Evolutionary conservation across 2,113 vertebrate genomes (phyloP).

Genomic region (Helogale parvula): DNA sequence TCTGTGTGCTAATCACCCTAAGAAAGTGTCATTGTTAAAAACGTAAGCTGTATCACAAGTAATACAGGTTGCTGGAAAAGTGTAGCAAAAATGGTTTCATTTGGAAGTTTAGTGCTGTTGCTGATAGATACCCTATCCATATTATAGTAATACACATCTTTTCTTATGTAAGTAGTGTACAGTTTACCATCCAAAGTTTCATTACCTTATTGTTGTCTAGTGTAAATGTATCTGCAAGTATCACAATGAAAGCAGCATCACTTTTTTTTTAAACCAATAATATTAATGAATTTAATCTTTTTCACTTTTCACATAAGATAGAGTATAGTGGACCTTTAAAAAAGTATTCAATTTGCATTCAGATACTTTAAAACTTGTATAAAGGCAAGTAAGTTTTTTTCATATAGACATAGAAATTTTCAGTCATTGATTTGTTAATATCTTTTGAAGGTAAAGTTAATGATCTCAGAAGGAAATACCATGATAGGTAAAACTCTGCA

Average conservation of each 20-base stretch:
- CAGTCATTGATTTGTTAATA: not conserved
- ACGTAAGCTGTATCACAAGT: not conserved
- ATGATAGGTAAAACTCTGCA: not conserved
- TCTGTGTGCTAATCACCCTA: not conserved
- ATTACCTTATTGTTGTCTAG: not conserved
- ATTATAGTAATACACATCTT: not conserved
- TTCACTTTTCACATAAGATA: not conserved
- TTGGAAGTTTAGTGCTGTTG: not conserved
- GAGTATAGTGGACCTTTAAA: not conserved
- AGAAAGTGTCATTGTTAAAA: slow-evolving; percentile 14
- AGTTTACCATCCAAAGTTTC: not conserved
- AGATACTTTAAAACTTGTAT: slow-evolving; percentile 4
- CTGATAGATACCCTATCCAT: not conserved
- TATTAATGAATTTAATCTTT: not conserved
- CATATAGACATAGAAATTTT: not conserved
- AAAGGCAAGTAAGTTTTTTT: slow-evolving; percentile 20
- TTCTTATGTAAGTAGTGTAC: not conserved
- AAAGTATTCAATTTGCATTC: not conserved
- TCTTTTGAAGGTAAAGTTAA: not conserved
- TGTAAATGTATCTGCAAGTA: not conserved
- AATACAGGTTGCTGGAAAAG: not conserved
- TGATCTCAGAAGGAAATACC: not conserved
- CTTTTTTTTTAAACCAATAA: not conserved
- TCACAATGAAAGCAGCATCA: slow-evolving; percentile 6
- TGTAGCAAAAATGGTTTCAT: not conserved